A percentile compares a stretch with the other conserved stretches of the same genome.
Evolutionary conservation across 2,797 vertebrate species (phyloP).

Genomic region (Oophaga sylvatica): DNA sequence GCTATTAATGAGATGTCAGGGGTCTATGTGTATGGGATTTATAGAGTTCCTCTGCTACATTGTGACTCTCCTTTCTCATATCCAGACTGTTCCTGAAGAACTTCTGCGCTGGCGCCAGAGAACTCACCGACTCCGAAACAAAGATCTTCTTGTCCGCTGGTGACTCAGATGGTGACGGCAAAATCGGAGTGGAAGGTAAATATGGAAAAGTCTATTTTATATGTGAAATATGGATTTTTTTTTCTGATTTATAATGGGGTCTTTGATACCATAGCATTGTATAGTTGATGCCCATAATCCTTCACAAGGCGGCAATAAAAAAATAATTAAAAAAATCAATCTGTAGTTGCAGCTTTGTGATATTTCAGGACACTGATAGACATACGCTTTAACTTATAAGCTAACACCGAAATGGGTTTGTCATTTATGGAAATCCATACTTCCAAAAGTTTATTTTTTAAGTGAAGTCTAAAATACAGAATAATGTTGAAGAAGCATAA

Average conservation of each 20-base stretch:
- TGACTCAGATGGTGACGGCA: constrained; percentile 81
- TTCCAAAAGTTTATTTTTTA: too few species aligned
- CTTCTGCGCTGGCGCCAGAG: constrained; percentile 74
- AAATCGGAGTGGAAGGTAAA: constrained; percentile 81
- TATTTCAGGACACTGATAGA: not conserved
- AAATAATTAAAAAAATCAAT: too few species aligned
- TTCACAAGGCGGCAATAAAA: not conserved
- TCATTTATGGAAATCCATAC: not conserved
- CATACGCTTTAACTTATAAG: not conserved
- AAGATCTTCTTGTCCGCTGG: constrained; percentile 75
- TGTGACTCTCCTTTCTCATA: constrained; percentile 9
- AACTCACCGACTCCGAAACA: constrained; percentile 77
- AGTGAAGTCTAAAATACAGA: too few species aligned
- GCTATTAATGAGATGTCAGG: too few species aligned
- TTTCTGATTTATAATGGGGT: not conserved
- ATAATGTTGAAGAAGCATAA: too few species aligned
- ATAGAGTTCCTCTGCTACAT: not conserved
- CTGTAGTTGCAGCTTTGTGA: not conserved
- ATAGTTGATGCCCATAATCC: not conserved
- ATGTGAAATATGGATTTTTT: not conserved
- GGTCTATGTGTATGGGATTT: not conserved
- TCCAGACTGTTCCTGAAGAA: constrained; percentile 81
- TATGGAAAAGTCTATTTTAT: not conserved
- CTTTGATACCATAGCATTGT: not conserved
- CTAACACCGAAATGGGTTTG: not conserved